Evolutionary conservation across 2,113 vertebrate genomes (phyloP), one percentile per base, ranked within the genome.

Genomic region (Philantomba maxwellii): DNA sequence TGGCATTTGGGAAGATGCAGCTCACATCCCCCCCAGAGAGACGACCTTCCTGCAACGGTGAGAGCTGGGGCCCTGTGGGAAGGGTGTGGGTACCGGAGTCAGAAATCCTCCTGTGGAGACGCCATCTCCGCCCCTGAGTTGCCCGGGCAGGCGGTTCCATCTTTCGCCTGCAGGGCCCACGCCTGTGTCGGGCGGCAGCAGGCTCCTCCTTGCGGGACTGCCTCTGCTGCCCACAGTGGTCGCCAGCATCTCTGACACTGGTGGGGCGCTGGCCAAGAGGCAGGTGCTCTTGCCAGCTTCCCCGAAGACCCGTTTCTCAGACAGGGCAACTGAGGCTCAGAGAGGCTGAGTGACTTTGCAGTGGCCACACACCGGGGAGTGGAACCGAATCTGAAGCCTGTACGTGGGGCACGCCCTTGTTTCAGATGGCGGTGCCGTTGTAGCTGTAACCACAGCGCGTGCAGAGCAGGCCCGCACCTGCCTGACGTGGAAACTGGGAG

Each of bases 211-310:
- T 21, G 13, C 21, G 60, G 55, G 30, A 23, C 4, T 7, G 30
- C 47, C 39, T 0, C 1, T 26, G 10, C 4, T 0, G 14, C 58
- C 6, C 53, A 2, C 6, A 0, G 16, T 0, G 9, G 39, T 5
- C 11, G 39, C 16, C 15, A 60, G 45, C 47, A 13, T 4, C 6
- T 2, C 19, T 28, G n/a, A n/a, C 47, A 1, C 2, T 1, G 14
- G 4, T 6, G 58, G 57, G 30, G 9, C 12, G 0, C 39, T 9
- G 14, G 33, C n/a, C 81, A 47, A 55, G 49, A 78, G 81, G 26
- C 14, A 47, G 60, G n/a, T 2, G 0, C 51, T 10, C 43, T 4
- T 21, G 36, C n/a, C 2, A 5, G 60, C 23, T 6, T n/a, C 90
- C 73, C 73, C 12, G 26, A 55, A n/a, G 1, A 43, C n/a, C 66